Evolutionary conservation across 2,888 invertebrate species (phyloP).

Genomic region (Ectemnius cavifrons): DNA sequence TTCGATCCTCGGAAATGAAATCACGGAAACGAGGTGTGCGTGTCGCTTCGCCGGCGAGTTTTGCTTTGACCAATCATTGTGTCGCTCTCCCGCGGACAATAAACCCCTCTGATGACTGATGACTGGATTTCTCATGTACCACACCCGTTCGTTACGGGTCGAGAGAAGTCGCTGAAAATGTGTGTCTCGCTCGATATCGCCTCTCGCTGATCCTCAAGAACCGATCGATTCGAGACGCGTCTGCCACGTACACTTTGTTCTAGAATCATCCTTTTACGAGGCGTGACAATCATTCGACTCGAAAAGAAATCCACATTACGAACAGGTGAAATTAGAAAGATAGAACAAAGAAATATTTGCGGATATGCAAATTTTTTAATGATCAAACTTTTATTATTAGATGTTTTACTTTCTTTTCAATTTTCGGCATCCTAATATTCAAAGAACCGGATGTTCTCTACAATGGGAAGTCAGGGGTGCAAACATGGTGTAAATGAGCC

Average conservation of each 20-base stretch:
- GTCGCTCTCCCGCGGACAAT: not conserved
- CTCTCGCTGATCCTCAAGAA: not conserved
- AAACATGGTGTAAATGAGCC: constrained; percentile 13
- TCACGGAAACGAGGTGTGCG: constrained; percentile 6
- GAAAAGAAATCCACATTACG: too few relatives aligned
- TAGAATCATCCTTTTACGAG: not conserved
- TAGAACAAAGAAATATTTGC: too few relatives aligned
- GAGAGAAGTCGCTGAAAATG: not conserved
- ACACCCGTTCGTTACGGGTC: not conserved
- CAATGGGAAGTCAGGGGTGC: not conserved
- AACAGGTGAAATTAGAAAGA: too few relatives aligned
- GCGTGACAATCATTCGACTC: not conserved
- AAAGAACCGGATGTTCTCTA: too few relatives aligned
- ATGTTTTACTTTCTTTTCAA: too few relatives aligned
- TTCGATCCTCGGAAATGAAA: constrained; percentile 4
- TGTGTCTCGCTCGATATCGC: not conserved
- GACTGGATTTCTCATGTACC: not conserved
- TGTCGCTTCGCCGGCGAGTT: not conserved
- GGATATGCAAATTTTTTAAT: too few relatives aligned
- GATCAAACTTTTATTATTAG: too few relatives aligned
- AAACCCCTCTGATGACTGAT: not conserved
- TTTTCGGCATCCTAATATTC: too few relatives aligned
- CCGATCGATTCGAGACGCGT: constrained; percentile 7
- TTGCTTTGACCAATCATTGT: too few relatives aligned
- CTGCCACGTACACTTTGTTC: constrained; percentile 4